Conservation (phyloP, 2,888 invertebrate species). For the Aphidoletes aphidimyza region DNA sequence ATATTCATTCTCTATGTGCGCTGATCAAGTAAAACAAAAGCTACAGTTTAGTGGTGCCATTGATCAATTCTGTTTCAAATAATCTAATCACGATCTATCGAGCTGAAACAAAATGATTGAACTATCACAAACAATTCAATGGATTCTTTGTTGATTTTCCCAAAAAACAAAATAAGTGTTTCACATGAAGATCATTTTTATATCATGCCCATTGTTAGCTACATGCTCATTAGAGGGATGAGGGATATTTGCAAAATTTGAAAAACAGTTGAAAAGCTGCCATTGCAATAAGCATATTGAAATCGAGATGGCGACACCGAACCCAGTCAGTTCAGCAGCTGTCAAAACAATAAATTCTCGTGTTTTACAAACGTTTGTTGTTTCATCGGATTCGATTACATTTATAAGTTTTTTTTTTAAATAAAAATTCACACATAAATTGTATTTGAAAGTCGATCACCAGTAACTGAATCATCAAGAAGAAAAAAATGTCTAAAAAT, state of each 20-base stretch:
- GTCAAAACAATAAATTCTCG: conserved; percentile 28
- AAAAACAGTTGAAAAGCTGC: not conserved
- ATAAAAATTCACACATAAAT: not conserved
- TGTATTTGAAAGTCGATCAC: too few relatives aligned
- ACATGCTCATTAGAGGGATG: too few relatives aligned
- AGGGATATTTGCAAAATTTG: not conserved
- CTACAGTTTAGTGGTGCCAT: not conserved
- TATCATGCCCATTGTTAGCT: too few relatives aligned
- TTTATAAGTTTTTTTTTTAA: not conserved
- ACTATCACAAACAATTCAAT: not conserved
- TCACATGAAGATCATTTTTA: too few relatives aligned
- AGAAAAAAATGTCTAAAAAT: conserved; percentile 58
- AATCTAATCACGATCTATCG: too few relatives aligned
- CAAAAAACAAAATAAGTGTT: too few relatives aligned
- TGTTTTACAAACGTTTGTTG: conserved; percentile 24
- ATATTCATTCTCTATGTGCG: not conserved
- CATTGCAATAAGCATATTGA: not conserved
- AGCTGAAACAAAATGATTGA: too few relatives aligned
- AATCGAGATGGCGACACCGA: conserved; percentile 23
- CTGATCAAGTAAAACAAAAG: not conserved
- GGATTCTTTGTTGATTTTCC: not conserved
- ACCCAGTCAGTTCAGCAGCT: not conserved
- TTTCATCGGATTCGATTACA: not conserved
- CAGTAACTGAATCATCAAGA: too few relatives aligned
- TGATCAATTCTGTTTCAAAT: too few relatives aligned